A percentile compares a stretch with the other conserved stretches of the same genome.
These are phyloP conservation scores for Poecilia latipinna DNA, from an alignment of 2,113 vertebrate genomes.

Conservation along the genomic window DNA sequence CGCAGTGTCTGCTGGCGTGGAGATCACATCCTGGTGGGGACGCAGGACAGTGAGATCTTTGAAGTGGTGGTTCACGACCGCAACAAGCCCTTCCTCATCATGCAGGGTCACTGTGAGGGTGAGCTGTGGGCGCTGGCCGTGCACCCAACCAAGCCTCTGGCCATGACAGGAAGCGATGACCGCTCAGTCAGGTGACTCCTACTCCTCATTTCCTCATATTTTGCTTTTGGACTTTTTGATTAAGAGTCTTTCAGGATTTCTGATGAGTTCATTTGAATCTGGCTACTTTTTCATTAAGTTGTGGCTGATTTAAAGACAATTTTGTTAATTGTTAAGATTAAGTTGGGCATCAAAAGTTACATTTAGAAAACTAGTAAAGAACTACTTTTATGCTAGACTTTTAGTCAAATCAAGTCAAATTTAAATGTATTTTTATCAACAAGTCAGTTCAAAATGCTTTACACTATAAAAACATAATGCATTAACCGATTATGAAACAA, in stretches of 20 bases:
- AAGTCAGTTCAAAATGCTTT: too few relatives aligned
- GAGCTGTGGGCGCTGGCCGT: slow-evolving; percentile 98
- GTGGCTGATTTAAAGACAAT: too few relatives aligned
- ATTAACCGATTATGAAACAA: too few relatives aligned
- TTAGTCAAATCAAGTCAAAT: too few relatives aligned
- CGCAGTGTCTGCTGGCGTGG: slow-evolving; percentile 98
- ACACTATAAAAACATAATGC: too few relatives aligned
- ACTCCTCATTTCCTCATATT: neutral
- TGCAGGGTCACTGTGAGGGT: slow-evolving; percentile 99
- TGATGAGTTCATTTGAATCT: neutral
- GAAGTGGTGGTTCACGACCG: slow-evolving; percentile 98
- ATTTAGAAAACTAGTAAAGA: too few relatives aligned
- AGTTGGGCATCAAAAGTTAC: too few relatives aligned
- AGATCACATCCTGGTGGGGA: slow-evolving; percentile 97
- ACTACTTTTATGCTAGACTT: too few relatives aligned
- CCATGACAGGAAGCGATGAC: slow-evolving; percentile 97
- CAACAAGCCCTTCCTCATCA: slow-evolving; percentile 97
- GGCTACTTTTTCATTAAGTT: neutral
- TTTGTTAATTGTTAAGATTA: neutral
- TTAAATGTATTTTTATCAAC: too few relatives aligned
- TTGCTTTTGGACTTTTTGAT: neutral
- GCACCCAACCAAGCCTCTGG: slow-evolving; percentile 96
- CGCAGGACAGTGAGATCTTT: slow-evolving; percentile 98
- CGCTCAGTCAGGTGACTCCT: slow-evolving; percentile 91
- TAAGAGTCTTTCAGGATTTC: too few relatives aligned